Base-by-base conservation (phyloP, 2,113 vertebrate genomes). In the Oncorhynchus gorbuscha region DNA sequence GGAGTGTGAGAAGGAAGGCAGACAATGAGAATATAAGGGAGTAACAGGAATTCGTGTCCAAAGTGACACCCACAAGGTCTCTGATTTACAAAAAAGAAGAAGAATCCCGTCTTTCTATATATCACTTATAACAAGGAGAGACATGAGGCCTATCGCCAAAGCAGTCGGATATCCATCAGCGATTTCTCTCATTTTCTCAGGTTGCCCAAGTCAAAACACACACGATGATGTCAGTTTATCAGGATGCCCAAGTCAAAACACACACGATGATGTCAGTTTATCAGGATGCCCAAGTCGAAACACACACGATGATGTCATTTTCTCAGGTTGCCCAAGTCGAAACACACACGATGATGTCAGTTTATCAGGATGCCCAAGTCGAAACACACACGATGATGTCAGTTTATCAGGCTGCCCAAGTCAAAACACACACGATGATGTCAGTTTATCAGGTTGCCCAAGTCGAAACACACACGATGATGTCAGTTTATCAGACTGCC, bases 151-250 rank as follows among this genome's bases (percentile, higher is more conserved):
- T 85, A 86, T 45, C 2, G 83, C 67, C 4, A 76, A 79, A 79
- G 68, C 85, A 73, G 87, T 87, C 77, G 85, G 81, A 85, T 84
- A 92, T 92, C 90, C 84, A 88, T 93, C 91, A 93, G 83, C 82
- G 69, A 82, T 82, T 84, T 84, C 85, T 89, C 76, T 20, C 65
- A 71, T 87, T 88, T 89, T 91, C 92, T 93, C 90, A 87, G 84
- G 74, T 84, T 86, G 82, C 78, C 82, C 51, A 58, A 58, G 16
- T 58, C 51, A 14, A 16, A 58, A 85, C 30, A 67, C 73, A 73
- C 83, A 79, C 13, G 28, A 76, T 86, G 88, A 90, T 90, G 88
- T 90, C 85, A 75, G 73, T 88, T 89, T 90, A 92, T 93, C 90
- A 87, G 85, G 74, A 84, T 86, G 82, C 78, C 82, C 51, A 55